Base-by-base conservation (phyloP, 92 coral and sea anemone genomes). In the Montipora capitata region DNA sequence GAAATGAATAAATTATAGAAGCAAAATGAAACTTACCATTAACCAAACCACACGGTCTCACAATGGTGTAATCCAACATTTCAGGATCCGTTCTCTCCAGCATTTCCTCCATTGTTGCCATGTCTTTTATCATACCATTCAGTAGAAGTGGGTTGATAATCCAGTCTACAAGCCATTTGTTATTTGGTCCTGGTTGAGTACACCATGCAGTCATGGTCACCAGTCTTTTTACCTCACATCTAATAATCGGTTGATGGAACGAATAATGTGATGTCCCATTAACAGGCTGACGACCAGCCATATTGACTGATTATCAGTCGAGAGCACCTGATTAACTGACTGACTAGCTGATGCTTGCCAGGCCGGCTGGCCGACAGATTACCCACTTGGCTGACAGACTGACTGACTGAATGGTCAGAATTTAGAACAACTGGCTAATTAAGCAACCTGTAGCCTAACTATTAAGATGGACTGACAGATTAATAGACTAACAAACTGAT, bases 151-250 rank as follows among this genome's bases (percentile, higher is more conserved):
- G 99, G 77, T 92, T 96, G 27, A 94, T 70, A 12, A 96, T 84
- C 99, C 99, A 96, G 41, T 96, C 99, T 7, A 93, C 72, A 66
- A 77, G 73, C 97, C 96, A 96, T 2, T 63, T 87, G 51, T 94
- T 94, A 83, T 94, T 92, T n/a, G 99, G 98, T 10, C 97, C 95
- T 39, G 99, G 93, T 20, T 88, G 90, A 10, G 95, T 91, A 17
- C 99, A 94, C 99, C 99, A 94, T 35, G 99, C 89, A 58, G 98
- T 96, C 54, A 92, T 76, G 7, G 74, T 89, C 16, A 94, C 81
- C 58, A 96, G 88, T 40, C 98, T 90, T n/a, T 82, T 76, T 4
- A 96, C 85, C 7, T 87, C 89, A 86, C 92, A 75, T 83, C 98
- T 96, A 27, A 27, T 27, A 27, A 27, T 40, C 15, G 72, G 38